These are phyloP conservation scores for Nyctibius grandis DNA, from an alignment of 2,797 vertebrate genomes.

Conservation along the genomic window DNA sequence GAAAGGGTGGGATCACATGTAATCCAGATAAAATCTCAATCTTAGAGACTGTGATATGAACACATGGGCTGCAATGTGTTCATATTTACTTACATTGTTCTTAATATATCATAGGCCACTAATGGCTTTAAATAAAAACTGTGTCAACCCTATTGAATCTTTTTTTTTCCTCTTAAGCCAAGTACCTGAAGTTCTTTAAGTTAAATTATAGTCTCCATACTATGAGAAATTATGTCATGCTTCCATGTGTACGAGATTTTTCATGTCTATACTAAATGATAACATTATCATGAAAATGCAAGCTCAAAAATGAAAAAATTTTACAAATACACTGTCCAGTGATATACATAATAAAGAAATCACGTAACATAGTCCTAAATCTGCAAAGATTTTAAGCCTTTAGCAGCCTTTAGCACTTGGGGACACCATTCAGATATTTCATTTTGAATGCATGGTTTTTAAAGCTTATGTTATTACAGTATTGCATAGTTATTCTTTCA, in stretches of 20 bases:
- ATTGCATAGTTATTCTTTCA: not conserved
- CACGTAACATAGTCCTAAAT: not conserved
- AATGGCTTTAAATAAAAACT: not conserved
- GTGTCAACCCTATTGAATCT: fast-evolving
- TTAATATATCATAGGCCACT: not conserved
- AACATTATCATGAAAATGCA: not conserved
- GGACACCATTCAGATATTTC: not conserved
- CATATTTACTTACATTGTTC: not conserved
- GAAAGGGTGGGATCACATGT: not conserved
- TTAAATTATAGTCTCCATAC: not conserved
- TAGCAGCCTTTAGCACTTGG: not conserved
- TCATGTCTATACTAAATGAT: not conserved
- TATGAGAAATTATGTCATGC: not conserved
- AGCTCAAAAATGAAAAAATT: not conserved
- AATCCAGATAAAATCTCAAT: not conserved
- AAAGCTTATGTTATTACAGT: not conserved
- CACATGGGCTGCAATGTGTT: fast-evolving
- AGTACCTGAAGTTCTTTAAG: not conserved
- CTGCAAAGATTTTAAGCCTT: not conserved
- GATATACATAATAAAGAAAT: not conserved
- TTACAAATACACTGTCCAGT: not conserved
- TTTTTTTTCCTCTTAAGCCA: not conserved
- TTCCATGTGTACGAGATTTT: not conserved
- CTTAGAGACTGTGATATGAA: not conserved
- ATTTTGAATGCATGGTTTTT: not conserved